Percentiles rank a stretch among this genome's conserved stretches.
phyloP scores from a whole-genome alignment of 1,140 invertebrate genomes.

The Saccostrea cuccullata region DNA sequence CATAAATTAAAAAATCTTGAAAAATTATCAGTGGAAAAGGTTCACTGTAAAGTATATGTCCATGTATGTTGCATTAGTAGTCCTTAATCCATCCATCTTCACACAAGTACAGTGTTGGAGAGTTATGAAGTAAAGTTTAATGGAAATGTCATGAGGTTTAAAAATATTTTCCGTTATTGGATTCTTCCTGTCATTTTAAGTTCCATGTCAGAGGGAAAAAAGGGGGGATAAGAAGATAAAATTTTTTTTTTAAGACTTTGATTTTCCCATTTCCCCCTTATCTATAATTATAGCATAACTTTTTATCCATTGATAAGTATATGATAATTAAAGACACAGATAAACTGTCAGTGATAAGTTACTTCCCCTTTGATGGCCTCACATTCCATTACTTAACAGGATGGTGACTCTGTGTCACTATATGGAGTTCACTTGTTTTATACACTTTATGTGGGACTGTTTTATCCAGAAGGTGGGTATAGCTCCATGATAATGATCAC shows the following conservation, averaged over 20 bases:
- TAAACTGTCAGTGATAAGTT: not conserved
- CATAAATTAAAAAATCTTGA: too few species aligned
- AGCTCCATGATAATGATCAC: not conserved
- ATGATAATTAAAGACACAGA: not conserved
- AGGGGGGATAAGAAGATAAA: not conserved
- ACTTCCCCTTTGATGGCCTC: not conserved
- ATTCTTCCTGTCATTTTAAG: not conserved
- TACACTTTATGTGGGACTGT: not conserved
- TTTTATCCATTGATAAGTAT: not conserved
- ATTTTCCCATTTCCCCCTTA: not conserved
- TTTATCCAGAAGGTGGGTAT: not conserved
- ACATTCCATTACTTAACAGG: conserved; percentile 19
- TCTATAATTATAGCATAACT: not conserved
- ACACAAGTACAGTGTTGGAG: too few species aligned
- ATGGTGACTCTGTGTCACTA: not conserved
- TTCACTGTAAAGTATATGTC: too few species aligned
- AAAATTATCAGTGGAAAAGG: too few species aligned
- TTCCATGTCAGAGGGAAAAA: not conserved
- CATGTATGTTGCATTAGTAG: too few species aligned
- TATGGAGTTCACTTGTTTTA: not conserved
- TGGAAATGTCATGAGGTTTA: not conserved
- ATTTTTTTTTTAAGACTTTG: not conserved
- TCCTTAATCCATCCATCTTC: too few species aligned
- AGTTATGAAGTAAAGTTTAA: not conserved
- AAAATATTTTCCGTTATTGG: not conserved